phyloP scores from a whole-genome alignment of 2,888 invertebrate species.

The Petrophora chlorosata region DNA sequence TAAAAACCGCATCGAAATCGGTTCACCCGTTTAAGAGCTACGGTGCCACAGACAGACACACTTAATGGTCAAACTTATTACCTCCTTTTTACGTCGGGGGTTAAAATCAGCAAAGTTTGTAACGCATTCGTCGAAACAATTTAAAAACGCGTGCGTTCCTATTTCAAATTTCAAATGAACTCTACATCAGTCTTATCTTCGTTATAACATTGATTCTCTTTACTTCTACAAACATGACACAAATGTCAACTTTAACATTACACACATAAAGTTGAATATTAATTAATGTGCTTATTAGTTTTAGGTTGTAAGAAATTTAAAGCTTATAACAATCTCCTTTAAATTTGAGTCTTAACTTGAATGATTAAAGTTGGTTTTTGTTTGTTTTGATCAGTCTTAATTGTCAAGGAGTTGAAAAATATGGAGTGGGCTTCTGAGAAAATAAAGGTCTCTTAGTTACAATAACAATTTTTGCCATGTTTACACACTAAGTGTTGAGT shows the following conservation, averaged over 20 bases:
- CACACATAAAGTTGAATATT: background rate
- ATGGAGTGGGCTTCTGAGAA: slow-evolving; percentile 38
- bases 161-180: slow-evolving; percentile 73
- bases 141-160: slow-evolving; percentile 60
- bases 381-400: slow-evolving; percentile 17
- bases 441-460: slow-evolving; percentile 43
- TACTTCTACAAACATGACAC: background rate
- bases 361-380: slow-evolving; percentile 31
- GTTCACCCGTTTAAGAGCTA: too few relatives aligned
- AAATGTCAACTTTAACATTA: background rate
- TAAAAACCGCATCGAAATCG: too few relatives aligned
- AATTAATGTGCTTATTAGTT: background rate
- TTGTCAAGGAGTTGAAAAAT: too few relatives aligned
- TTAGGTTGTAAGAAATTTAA: too few relatives aligned
- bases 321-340: too few relatives aligned
- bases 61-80: background rate
- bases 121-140: slow-evolving; percentile 36
- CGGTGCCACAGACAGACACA: too few relatives aligned
- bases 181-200: slow-evolving; percentile 60
- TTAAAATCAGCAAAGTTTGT: slow-evolving; percentile 28
- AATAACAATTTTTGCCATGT: slow-evolving; percentile 71
- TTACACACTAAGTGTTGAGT: slow-evolving; percentile 65
- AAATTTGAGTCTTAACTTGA: slow-evolving; percentile 5
- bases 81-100: slow-evolving; percentile 1
- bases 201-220: slow-evolving; percentile 39